Conservation (phyloP, 92 coral and sea anemone genomes). For the Porites lobata region DNA sequence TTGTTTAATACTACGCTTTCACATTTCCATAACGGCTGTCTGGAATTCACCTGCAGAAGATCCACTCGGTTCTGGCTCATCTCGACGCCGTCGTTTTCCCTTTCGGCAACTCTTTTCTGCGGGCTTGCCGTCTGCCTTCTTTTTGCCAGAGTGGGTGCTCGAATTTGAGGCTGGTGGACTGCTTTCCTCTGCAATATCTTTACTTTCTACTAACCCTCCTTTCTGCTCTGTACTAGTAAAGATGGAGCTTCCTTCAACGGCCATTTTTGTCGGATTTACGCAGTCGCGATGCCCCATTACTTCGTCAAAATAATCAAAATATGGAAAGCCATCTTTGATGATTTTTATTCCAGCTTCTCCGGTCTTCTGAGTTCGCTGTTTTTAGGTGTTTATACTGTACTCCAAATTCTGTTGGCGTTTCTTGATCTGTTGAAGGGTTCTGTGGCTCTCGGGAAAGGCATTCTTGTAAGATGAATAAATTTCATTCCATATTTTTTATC, state of each 20-base stretch:
- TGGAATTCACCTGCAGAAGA: too few species aligned
- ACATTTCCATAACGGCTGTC: not conserved
- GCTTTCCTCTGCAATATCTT: not conserved
- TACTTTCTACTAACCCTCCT: not conserved
- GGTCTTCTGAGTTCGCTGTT: not conserved
- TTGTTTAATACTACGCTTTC: constrained; percentile 20
- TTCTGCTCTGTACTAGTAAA: not conserved
- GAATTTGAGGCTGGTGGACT: not conserved
- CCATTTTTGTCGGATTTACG: constrained; percentile 52
- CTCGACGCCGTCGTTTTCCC: not conserved
- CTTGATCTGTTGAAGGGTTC: too few species aligned
- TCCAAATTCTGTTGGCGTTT: constrained; percentile 12
- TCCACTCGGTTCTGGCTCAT: constrained; percentile 14
- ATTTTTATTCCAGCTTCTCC: constrained; percentile 60
- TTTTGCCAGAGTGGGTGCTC: constrained; percentile 15
- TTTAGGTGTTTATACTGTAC: constrained; percentile 25
- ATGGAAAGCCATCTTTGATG: constrained; percentile 56
- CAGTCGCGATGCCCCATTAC: constrained; percentile 36
- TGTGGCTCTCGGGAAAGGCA: too few species aligned
- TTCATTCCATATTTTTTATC: constrained; percentile 52
- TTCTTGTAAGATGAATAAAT: constrained; percentile 20
- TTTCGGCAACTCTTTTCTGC: not conserved
- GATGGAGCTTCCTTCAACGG: constrained; percentile 56
- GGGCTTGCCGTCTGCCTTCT: constrained; percentile 7
- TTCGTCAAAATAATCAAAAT: constrained; percentile 43